phyloP scores from a whole-genome alignment of 2,797 vertebrate species.

The Coracias cyanogaster region DNA sequence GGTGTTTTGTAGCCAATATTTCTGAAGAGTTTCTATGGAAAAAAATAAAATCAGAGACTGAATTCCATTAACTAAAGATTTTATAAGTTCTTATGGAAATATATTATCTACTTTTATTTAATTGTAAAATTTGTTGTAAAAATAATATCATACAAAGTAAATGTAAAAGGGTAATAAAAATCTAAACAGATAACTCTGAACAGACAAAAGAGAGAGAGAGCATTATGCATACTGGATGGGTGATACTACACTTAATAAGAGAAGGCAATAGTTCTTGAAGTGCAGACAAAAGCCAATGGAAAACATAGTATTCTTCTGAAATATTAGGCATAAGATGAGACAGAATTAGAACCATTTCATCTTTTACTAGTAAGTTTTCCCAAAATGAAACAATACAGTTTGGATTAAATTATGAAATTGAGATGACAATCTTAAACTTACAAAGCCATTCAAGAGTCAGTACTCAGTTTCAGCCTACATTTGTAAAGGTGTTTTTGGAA shows the following conservation, averaged over 20 bases:
- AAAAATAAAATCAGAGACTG: neutral
- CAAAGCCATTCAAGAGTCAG: neutral
- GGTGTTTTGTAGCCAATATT: neutral
- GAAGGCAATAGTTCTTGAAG: neutral
- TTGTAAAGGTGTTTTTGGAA: neutral
- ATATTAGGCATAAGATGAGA: neutral
- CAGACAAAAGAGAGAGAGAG: neutral
- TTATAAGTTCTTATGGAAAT: neutral
- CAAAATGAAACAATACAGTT: neutral
- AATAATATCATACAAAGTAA: neutral
- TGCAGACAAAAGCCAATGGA: neutral
- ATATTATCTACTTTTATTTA: neutral
- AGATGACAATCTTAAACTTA: neutral
- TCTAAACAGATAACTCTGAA: neutral
- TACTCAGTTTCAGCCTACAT: neutral
- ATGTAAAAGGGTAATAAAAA: neutral
- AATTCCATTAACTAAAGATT: neutral
- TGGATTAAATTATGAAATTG: neutral
- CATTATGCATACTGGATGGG: neutral
- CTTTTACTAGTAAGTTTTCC: neutral
- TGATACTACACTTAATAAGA: neutral
- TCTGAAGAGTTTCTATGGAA: neutral
- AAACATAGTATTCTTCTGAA: neutral
- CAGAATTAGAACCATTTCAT: neutral
- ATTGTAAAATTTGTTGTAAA: neutral